Evolutionary conservation across 2,113 vertebrate species (phyloP), one percentile per base, ranked within the genome.

Genomic region (Oncorhynchus kisutch): DNA sequence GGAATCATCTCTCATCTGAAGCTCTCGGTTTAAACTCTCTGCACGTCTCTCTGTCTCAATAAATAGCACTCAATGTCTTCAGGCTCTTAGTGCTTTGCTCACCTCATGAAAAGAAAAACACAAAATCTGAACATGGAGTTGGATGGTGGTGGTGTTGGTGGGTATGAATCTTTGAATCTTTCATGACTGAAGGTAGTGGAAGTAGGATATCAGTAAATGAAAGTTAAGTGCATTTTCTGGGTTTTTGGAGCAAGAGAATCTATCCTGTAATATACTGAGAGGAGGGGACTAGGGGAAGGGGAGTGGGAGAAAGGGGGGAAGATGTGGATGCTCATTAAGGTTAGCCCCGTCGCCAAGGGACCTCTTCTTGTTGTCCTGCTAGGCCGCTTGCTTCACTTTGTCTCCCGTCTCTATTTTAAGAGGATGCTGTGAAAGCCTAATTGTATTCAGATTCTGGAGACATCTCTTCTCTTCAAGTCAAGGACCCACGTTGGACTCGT

Each of bases 161-260:
- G 49, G 25, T 71, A 86, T 91, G 76, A 84, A 90, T 91, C 59
- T 91, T 91, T 91, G 76, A 84, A 90, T 92, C 59, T 91, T 91
- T 91, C 87, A 91, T 89, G 86, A 84, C 76, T 2, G 13, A 80
- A 73, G 73, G 72, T 5, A 78, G 79, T 77, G 81, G 71, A 67
- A 82, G 78, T 75, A 64, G 85, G 80, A 85, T 86, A 84, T 84
- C 87, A 78, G 79, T 87, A 88, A 89, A 86, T 85, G 67, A 87
- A 45, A 89, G 81, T 88, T 74, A 86, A 87, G 86, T 88, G 84
- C 72, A 83, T 87, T 91, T 90, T 92, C 85, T 90, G 81, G 82
- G 83, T 91, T 91, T 91, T 88, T 87, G 84, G 87, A 88, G 85
- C 86, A 84, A 80, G 75, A 73, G 14, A 79, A 85, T 79, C 84